Base-by-base conservation (phyloP, 92 coral and sea anemone species). In the Epizoanthus stellaris region DNA sequence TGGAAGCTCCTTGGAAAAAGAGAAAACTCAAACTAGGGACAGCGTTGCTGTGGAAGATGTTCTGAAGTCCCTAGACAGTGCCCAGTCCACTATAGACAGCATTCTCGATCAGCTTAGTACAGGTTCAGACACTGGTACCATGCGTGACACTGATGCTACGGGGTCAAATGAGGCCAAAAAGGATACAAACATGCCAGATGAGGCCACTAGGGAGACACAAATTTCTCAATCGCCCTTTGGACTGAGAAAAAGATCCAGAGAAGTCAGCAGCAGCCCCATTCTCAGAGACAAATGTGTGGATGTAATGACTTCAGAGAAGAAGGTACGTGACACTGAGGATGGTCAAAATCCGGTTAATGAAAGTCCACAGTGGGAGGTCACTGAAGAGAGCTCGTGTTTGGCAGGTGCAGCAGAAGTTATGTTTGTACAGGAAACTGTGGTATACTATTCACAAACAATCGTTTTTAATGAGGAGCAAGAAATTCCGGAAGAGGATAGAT, bases 61-160 rank as follows among this genome's bases (percentile, higher is more conserved):
- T 14, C 73, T 79, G 14, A 79, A 64, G 8, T 79, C 83, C 17
- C 57, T 79, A 23, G 83, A 79, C 61, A 79, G 61, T 63, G 83
- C 83, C 10, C 83, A 79, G 38, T 79, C 71, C 21, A 63, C 83
- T 19, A 62, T 79, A 62, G 70, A 63, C 70, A 64, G 53, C 19
- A 79, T 79, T 63, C 71, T 79, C 61, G 14, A 67, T 43, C 83
- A 79, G 45, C 17, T 79, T n/a, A 79, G 25, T 25, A 3, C 67
- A 4, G 83, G 45, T 5, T 60, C 70, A 43, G 72, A 14, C 19
- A 62, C 61, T 63, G 72, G 30, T 4, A 43, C 19, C 19, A 21
- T 43, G 43, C 11, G 6, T 79, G 15, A 12, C 49, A 79, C 34
- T 16, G 11, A 45, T 19, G 62, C 54, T 19, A 19, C 23, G 10